phyloP scores from a whole-genome alignment of 2,797 vertebrate species.

The Rhinella marina region DNA sequence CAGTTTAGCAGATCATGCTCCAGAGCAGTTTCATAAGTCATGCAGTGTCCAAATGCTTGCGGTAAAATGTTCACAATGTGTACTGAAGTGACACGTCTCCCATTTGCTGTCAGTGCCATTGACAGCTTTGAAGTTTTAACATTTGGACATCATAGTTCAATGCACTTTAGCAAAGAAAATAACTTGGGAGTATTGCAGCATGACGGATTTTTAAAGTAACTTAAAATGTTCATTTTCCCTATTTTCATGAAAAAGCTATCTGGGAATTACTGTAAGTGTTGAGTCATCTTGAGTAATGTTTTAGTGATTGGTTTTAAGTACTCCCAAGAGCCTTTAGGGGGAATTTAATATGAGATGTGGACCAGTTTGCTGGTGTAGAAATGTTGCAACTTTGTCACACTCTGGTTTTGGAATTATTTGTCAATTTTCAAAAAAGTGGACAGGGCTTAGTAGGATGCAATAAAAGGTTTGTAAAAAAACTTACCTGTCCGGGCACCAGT shows the following conservation, averaged over 20 bases:
- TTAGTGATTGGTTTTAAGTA: background rate
- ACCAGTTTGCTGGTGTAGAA: no score
- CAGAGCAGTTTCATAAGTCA: conserved; percentile 5
- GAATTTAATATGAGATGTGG: no score
- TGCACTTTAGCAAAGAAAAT: conserved; percentile 8
- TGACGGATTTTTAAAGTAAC: background rate
- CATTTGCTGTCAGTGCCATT: conserved; percentile 32
- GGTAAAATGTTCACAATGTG: conserved; percentile 38
- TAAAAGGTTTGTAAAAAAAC: no score
- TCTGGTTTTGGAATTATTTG: no score
- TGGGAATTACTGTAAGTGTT: background rate
- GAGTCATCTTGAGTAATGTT: background rate
- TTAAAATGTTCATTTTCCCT: background rate
- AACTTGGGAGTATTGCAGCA: conserved; percentile 6
- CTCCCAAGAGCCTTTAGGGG: background rate
- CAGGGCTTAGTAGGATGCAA: no score
- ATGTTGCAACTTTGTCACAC: no score
- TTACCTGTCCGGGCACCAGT: no score
- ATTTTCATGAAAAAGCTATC: background rate
- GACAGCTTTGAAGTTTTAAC: conserved; percentile 32
- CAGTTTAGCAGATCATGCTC: conserved; percentile 22
- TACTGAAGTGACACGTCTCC: conserved; percentile 17
- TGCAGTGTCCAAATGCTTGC: background rate
- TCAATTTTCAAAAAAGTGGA: no score
- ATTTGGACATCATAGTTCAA: conserved; percentile 34